These are phyloP conservation scores for Thoracochromis brauschi DNA, from an alignment of 2,113 vertebrate species.

Conservation along the genomic window DNA sequence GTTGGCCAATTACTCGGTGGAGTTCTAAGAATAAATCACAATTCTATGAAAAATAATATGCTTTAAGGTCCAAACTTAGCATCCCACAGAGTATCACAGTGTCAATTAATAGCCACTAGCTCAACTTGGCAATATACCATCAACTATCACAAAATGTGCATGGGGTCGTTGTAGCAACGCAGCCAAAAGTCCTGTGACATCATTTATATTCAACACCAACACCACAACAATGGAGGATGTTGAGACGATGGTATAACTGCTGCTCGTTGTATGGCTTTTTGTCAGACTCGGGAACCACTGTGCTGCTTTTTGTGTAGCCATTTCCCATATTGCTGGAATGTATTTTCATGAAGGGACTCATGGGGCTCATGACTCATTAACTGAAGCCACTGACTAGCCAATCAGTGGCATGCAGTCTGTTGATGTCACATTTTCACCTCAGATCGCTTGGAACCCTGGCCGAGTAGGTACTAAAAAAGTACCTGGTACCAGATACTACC, in stretches of 20 bases:
- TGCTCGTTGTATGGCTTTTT: background rate
- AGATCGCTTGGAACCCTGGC: background rate
- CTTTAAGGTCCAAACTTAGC: background rate
- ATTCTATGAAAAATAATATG: background rate
- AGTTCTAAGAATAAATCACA: background rate
- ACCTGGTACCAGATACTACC: background rate
- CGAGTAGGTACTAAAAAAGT: background rate
- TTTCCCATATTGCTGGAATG: background rate
- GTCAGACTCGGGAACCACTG: background rate
- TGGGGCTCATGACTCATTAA: background rate
- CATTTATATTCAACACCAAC: background rate
- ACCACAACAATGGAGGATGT: background rate
- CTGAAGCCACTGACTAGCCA: background rate
- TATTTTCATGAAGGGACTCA: rapidly evolving
- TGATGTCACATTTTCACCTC: background rate
- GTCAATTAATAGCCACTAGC: background rate
- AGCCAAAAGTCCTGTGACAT: background rate
- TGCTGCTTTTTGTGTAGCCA: background rate
- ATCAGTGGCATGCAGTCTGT: background rate
- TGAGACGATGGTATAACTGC: background rate
- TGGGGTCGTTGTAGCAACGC: background rate
- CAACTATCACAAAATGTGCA: background rate
- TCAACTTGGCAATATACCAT: background rate
- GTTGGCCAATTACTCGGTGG: background rate
- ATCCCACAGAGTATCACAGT: background rate